A percentile compares a stretch with the other conserved stretches of the same genome.
Evolutionary conservation across 2,113 vertebrate species (phyloP).

Genomic region (Tichodroma muraria): DNA sequence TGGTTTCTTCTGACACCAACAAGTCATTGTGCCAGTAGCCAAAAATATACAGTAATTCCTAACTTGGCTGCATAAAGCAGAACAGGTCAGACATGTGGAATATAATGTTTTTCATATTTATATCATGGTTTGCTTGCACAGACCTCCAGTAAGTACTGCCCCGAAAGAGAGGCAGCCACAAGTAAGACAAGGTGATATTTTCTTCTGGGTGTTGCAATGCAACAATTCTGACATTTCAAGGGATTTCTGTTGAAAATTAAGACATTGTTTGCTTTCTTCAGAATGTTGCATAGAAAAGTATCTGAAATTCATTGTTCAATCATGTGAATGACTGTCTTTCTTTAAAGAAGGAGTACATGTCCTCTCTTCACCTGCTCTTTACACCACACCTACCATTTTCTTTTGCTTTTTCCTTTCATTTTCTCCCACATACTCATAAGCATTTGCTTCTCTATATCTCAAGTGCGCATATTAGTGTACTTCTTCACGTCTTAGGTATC

Average conservation of each 20-base stretch:
- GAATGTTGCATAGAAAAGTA: neutral
- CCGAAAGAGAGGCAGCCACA: neutral
- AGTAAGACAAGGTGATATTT: neutral
- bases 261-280: neutral
- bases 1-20: neutral
- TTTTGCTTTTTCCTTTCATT: neutral
- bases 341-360: neutral
- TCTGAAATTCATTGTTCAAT: neutral
- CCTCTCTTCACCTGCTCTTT: neutral
- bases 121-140: neutral
- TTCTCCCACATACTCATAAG: neutral
- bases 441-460: neutral
- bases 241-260: neutral
- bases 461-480: neutral
- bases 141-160: neutral
- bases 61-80: neutral
- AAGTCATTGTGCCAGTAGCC: neutral
- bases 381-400: neutral
- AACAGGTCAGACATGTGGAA: neutral
- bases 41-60: neutral
- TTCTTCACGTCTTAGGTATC: neutral
- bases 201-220: neutral
- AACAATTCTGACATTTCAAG: neutral
- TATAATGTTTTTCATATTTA: neutral
- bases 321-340: neutral